These are phyloP conservation scores for Gryllus longicercus DNA, from an alignment of 2,888 invertebrate genomes.

Conservation along the genomic window DNA sequence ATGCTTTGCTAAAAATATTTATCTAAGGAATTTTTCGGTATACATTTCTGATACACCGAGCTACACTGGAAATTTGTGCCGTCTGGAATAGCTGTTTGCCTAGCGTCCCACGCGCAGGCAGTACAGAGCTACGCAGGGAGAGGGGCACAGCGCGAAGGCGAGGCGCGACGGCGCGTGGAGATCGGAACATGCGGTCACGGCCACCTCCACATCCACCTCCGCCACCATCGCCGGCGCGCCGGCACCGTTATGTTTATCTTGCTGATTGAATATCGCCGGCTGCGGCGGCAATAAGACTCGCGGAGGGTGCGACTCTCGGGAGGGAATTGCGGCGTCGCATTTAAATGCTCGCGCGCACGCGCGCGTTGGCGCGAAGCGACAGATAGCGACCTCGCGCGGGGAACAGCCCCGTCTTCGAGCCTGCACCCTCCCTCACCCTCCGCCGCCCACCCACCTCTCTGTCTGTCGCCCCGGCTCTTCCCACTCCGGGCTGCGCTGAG, in stretches of 20 bases:
- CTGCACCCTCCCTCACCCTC: too few species aligned
- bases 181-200: background rate
- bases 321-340: background rate
- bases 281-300: background rate
- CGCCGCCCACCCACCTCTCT: too few species aligned
- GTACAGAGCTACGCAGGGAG: background rate
- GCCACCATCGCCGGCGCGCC: background rate
- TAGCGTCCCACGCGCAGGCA: too few species aligned
- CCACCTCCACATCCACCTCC: background rate
- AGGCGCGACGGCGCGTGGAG: background rate
- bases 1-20: too few species aligned
- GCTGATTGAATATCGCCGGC: background rate
- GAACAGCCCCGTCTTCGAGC: too few species aligned
- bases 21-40: too few species aligned
- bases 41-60: too few species aligned
- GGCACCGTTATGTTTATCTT: conserved; percentile 11
- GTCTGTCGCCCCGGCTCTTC: too few species aligned
- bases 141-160: background rate
- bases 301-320: background rate
- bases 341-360: background rate
- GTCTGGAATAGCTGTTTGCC: too few species aligned
- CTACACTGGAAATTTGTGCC: too few species aligned
- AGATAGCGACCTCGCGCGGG: background rate
- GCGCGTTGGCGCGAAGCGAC: background rate
- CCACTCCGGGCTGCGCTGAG: too few species aligned